Conservation (phyloP, 2,888 invertebrate species). For the Chaetogeoica ovagalla region DNA sequence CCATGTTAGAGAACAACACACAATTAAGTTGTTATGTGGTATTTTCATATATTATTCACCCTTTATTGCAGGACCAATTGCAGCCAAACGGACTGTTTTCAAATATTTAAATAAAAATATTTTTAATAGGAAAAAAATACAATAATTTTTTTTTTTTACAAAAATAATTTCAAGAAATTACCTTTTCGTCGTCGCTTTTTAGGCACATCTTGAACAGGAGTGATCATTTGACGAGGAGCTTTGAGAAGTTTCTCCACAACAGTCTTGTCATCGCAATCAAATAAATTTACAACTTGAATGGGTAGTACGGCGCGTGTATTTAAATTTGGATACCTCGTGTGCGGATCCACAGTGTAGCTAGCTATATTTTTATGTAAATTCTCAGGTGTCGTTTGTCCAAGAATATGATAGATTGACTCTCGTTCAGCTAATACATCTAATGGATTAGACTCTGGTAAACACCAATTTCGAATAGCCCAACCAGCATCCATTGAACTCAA, state of each 20-base stretch:
- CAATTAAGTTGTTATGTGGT: constrained; percentile 6
- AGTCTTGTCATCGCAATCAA: constrained; percentile 72
- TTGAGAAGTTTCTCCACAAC: constrained; percentile 63
- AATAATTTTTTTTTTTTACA: neutral
- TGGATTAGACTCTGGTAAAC: constrained; percentile 70
- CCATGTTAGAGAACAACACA: constrained; percentile 31
- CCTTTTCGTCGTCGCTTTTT: constrained; percentile 70
- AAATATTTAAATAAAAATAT: constrained; percentile 47
- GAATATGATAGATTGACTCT: constrained; percentile 86
- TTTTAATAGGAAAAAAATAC: constrained; percentile 23
- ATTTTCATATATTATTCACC: constrained; percentile 45
- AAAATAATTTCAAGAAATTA: constrained; percentile 57
- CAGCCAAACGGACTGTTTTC: constrained; percentile 49
- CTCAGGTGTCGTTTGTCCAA: constrained; percentile 95
- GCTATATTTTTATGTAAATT: constrained; percentile 89
- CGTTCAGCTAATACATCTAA: constrained; percentile 89
- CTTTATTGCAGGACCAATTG: constrained; percentile 37
- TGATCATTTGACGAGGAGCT: constrained; percentile 61
- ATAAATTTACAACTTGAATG: constrained; percentile 73
- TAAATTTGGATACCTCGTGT: constrained; percentile 64
- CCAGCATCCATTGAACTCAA: constrained; percentile 93
- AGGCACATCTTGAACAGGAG: constrained; percentile 63
- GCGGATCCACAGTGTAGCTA: constrained; percentile 83
- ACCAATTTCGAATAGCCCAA: constrained; percentile 90
- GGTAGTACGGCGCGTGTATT: constrained; percentile 68